Conservation (phyloP, 2,113 vertebrate genomes). For the Mungos mungo region DNA sequence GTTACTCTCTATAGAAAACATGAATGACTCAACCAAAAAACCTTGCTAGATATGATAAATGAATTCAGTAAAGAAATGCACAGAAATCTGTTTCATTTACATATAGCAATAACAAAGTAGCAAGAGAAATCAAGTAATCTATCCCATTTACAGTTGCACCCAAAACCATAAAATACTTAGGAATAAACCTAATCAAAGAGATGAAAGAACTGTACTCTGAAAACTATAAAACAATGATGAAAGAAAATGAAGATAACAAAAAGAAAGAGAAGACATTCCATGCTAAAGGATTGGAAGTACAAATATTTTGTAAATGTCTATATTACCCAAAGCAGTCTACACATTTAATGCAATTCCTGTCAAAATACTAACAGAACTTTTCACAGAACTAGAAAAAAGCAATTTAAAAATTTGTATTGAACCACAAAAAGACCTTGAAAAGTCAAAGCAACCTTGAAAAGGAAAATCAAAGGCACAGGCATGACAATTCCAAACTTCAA, state of each 20-base stretch:
- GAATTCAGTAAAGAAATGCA: not conserved
- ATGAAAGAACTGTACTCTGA: not conserved
- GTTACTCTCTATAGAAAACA: not conserved
- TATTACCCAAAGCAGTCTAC: not conserved
- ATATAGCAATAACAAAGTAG: not conserved
- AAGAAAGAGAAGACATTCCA: not conserved
- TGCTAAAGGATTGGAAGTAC: not conserved
- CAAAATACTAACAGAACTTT: not conserved
- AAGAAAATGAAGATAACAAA: not conserved
- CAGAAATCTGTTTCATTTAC: not conserved
- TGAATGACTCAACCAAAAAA: not conserved
- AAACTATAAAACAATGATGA: not conserved
- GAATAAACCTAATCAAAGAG: not conserved
- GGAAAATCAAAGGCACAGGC: not conserved
- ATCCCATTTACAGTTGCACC: not conserved
- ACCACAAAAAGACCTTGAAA: not conserved
- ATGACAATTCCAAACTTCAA: not conserved
- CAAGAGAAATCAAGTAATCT: not conserved
- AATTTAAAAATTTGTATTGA: not conserved
- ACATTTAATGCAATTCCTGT: not conserved
- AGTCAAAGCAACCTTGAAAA: not conserved
- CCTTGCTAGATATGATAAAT: not conserved
- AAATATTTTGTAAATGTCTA: not conserved
- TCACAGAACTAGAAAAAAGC: not conserved
- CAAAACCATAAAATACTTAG: not conserved